phyloP scores from a whole-genome alignment of 2,888 invertebrate genomes.

The Hyalella azteca region DNA sequence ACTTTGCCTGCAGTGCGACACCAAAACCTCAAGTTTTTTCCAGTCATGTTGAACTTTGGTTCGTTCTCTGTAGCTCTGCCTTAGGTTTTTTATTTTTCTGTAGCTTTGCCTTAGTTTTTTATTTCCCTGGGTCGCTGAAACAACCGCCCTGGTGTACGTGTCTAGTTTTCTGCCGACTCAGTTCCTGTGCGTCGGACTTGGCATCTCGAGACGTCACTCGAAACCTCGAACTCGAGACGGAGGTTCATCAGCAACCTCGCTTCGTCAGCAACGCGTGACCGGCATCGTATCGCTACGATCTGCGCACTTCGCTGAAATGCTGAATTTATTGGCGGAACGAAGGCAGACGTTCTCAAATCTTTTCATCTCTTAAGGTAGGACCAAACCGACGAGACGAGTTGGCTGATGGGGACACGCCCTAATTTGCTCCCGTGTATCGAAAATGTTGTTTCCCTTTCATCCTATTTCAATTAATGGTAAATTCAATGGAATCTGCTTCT shows the following conservation, averaged over 20 bases:
- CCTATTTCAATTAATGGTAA: no score
- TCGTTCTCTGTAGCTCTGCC: no score
- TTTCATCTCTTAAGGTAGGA: no score
- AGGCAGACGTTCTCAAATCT: no score
- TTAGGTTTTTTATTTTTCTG: no score
- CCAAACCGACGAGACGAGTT: no score
- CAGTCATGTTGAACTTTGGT: neutral
- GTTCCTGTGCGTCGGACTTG: constrained; percentile 1
- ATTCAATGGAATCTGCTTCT: no score
- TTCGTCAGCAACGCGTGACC: constrained; percentile 13
- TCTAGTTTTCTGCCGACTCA: constrained; percentile 14
- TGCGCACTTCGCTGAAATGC: neutral
- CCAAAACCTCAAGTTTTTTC: neutral
- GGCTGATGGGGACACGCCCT: constrained; percentile 7
- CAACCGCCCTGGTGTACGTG: constrained; percentile 7
- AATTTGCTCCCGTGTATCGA: no score
- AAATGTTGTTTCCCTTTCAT: no score
- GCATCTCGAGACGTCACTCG: constrained; percentile 14
- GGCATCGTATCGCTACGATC: neutral
- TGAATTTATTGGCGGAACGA: no score
- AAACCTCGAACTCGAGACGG: neutral
- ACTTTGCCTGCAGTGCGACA: neutral
- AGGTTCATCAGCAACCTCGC: neutral
- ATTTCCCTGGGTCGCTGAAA: constrained; percentile 20
- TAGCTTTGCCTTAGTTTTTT: no score